Evolutionary conservation across 1,140 invertebrate species (phyloP).

Genomic region (Scylla paramamosain): DNA sequence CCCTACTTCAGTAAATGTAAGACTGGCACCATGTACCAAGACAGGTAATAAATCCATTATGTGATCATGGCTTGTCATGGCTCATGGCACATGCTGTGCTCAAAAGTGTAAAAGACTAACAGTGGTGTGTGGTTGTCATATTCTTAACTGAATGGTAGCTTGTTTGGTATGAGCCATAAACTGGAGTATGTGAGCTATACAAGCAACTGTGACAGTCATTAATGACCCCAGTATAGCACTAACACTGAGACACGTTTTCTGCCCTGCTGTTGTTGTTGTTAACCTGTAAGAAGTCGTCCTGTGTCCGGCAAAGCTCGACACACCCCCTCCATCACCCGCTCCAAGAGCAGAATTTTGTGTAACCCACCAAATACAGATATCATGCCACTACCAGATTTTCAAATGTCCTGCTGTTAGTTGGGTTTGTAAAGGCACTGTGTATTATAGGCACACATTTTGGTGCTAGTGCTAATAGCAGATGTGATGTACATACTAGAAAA

Average conservation of each 20-base stretch:
- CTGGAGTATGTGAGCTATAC: slow-evolving; percentile 59
- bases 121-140: slow-evolving; percentile 61
- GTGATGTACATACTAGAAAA: too few relatives aligned
- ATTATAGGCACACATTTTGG: background rate
- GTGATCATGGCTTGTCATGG: slow-evolving; percentile 51
- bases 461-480: background rate
- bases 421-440: background rate
- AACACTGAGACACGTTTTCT: slow-evolving; percentile 69
- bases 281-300: slow-evolving; percentile 73
- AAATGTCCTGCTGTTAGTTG: background rate
- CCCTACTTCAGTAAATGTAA: slow-evolving; percentile 60
- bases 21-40: slow-evolving; percentile 65
- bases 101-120: slow-evolving; percentile 61
- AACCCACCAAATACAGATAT: slow-evolving; percentile 74
- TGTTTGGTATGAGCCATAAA: slow-evolving; percentile 63
- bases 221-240: slow-evolving; percentile 67
- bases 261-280: slow-evolving; percentile 73
- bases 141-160: slow-evolving; percentile 64
- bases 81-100: slow-evolving; percentile 64
- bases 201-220: slow-evolving; percentile 65
- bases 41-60: slow-evolving; percentile 49
- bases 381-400: slow-evolving; percentile 40
- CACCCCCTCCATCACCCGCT: slow-evolving; percentile 68
- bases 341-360: slow-evolving; percentile 72
- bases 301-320: slow-evolving; percentile 71